Percentiles rank a stretch among this genome's conserved stretches.
Conservation (phyloP, 2,888 invertebrate species). For the Cryptus armator region DNA sequence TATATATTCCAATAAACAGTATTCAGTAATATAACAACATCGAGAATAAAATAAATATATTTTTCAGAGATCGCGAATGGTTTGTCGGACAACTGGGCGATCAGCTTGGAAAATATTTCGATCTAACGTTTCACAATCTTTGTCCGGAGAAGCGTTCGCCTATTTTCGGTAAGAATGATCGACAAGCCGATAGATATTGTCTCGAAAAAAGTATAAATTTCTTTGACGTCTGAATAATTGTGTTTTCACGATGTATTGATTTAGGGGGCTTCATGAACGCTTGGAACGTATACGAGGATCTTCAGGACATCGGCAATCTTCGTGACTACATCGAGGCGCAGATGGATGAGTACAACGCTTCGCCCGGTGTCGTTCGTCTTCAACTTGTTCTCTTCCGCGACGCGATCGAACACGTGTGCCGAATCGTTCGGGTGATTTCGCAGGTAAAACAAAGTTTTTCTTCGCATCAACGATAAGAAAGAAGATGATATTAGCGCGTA, state of each 20-base stretch:
- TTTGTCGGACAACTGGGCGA: constrained; percentile 90
- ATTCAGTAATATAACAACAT: not conserved
- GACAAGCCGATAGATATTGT: not conserved
- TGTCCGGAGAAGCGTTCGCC: constrained; percentile 91
- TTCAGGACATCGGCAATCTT: constrained; percentile 88
- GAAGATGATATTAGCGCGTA: no score
- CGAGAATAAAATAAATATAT: constrained; percentile 3
- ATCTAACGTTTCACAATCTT: constrained; percentile 92
- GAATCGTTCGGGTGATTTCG: constrained; percentile 93
- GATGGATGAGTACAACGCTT: constrained; percentile 92
- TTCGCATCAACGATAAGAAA: no score
- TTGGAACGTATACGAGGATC: constrained; percentile 92
- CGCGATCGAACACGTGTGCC: constrained; percentile 94
- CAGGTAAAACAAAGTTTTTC: constrained; percentile 83
- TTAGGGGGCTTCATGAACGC: constrained; percentile 90
- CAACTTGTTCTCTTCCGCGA: constrained; percentile 94
- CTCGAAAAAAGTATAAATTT: no score
- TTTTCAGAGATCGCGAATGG: constrained; percentile 90
- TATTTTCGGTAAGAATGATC: constrained; percentile 88
- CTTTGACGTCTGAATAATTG: not conserved
- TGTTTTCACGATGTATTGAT: constrained; percentile 15
- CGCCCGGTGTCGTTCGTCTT: constrained; percentile 92
- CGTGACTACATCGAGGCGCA: constrained; percentile 86
- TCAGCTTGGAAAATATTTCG: constrained; percentile 92
- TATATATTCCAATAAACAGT: not conserved